A percentile compares a stretch with the other conserved stretches of the same genome.
Conservation (phyloP, 2,888 invertebrate genomes). For the Hemicrepidius hirtus region DNA sequence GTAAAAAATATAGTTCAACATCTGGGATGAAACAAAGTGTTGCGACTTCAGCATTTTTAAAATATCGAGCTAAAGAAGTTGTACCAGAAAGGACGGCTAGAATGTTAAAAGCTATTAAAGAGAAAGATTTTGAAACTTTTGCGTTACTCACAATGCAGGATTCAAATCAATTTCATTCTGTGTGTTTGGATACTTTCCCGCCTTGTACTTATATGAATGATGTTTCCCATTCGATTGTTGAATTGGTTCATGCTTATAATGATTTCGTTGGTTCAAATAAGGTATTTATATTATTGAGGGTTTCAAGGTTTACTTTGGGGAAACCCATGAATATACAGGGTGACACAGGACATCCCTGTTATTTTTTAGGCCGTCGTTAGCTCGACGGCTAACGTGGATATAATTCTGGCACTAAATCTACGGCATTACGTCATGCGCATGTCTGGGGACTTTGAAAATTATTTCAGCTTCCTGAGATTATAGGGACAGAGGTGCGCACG, state of each 20-base stretch:
- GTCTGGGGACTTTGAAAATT: too few species aligned
- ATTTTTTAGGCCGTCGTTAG: too few species aligned
- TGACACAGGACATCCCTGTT: too few species aligned
- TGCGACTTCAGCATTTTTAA: constrained; percentile 88
- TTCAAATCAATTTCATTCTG: constrained; percentile 97
- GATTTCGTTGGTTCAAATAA: constrained; percentile 77
- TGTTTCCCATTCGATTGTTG: constrained; percentile 85
- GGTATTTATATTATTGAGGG: constrained; percentile 73
- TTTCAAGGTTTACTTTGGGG: too few species aligned
- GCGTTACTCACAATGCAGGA: constrained; percentile 98
- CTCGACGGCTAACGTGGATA: too few species aligned
- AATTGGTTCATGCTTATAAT: constrained; percentile 91
- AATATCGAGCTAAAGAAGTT: constrained; percentile 81
- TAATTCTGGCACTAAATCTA: too few species aligned
- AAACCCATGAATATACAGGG: too few species aligned
- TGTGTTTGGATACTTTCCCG: constrained; percentile 94
- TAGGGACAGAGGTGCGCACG: too few species aligned
- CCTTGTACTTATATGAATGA: constrained; percentile 96
- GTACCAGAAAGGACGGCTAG: constrained; percentile 82
- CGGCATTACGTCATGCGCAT: too few species aligned
- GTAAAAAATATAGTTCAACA: constrained; percentile 91
- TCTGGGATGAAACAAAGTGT: constrained; percentile 90
- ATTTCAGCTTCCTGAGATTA: too few species aligned
- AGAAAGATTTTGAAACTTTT: constrained; percentile 86
- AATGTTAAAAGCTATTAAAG: constrained; percentile 77